phyloP scores from a whole-genome alignment of 2,797 vertebrate species.

The Poecile montanus region DNA sequence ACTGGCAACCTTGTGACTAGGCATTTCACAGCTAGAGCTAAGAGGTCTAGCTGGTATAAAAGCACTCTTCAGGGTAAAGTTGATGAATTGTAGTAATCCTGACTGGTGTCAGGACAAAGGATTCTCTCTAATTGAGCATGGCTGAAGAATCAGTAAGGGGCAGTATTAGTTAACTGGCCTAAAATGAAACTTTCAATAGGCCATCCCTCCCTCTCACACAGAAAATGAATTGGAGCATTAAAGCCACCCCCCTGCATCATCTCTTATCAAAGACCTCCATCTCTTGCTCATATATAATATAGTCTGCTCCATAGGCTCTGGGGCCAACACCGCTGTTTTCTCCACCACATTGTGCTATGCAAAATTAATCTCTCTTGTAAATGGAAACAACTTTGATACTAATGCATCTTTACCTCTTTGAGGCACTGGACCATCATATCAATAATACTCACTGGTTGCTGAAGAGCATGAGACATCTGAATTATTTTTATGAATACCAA shows the following conservation, averaged over 20 bases:
- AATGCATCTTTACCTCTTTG: not conserved
- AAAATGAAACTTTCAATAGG: conserved; percentile 63
- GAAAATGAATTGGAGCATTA: conserved; percentile 59
- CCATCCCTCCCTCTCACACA: conserved; percentile 33
- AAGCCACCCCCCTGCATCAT: conserved; percentile 31
- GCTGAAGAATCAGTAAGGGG: conserved; percentile 56
- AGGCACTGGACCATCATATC: not conserved
- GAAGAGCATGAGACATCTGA: not conserved
- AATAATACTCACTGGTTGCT: not conserved
- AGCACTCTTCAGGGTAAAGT: conserved; percentile 38
- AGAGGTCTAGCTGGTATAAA: conserved; percentile 34
- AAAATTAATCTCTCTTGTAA: not conserved
- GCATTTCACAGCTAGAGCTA: conserved; percentile 35
- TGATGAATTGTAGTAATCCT: conserved; percentile 64
- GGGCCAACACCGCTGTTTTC: not conserved
- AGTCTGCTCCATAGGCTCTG: not conserved
- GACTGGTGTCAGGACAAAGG: conserved; percentile 60
- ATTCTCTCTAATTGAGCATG: conserved; percentile 58
- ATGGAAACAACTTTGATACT: not conserved
- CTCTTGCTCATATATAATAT: conserved; percentile 21
- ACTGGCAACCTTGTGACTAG: not conserved
- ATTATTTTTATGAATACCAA: not conserved
- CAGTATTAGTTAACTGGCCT: conserved; percentile 60
- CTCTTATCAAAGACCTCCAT: conserved; percentile 47
- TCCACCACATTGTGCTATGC: not conserved